Evolutionary conservation across 1,140 invertebrate genomes (phyloP).

Genomic region (Bilobella aurantiaca): DNA sequence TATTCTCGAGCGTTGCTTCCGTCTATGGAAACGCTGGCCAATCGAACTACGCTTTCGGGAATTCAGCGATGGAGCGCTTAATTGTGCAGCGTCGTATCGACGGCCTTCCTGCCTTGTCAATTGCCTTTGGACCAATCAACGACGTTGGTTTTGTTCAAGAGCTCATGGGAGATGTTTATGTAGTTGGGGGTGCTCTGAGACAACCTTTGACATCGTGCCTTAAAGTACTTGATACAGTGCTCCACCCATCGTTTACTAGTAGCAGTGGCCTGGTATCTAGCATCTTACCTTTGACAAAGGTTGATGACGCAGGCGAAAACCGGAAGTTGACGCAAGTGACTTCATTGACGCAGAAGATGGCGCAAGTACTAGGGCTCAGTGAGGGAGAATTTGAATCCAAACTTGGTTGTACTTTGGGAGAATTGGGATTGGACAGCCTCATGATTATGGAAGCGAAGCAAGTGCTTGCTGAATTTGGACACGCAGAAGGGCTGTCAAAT

Average conservation of each 20-base stretch:
- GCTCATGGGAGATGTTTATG: conserved; percentile 55
- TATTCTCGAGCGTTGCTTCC: conserved; percentile 90
- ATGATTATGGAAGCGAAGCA: not conserved
- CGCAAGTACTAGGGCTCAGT: not conserved
- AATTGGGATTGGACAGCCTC: not conserved
- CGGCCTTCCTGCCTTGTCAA: conserved; percentile 68
- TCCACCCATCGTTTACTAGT: not conserved
- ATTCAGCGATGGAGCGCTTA: conserved; percentile 85
- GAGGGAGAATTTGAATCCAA: not conserved
- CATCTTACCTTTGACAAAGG: conserved; percentile 1
- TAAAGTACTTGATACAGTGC: not conserved
- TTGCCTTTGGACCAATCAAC: conserved; percentile 93
- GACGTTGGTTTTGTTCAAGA: conserved; percentile 88
- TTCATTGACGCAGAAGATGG: not conserved
- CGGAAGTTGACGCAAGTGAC: not conserved
- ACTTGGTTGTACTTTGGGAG: not conserved
- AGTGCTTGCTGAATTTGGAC: no score
- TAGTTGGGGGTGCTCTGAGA: not conserved
- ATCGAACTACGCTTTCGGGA: conserved; percentile 82
- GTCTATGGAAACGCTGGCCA: conserved; percentile 90
- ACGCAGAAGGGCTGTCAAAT: no score
- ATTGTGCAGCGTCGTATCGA: conserved; percentile 71
- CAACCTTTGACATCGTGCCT: not conserved
- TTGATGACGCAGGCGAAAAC: not conserved
- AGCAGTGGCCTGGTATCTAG: not conserved